Percentiles rank a stretch among this genome's conserved stretches.
These are phyloP conservation scores for Patiria pectinifera DNA, from an alignment of 53 echinoderm and acorn worm genomes.

Conservation along the genomic window DNA sequence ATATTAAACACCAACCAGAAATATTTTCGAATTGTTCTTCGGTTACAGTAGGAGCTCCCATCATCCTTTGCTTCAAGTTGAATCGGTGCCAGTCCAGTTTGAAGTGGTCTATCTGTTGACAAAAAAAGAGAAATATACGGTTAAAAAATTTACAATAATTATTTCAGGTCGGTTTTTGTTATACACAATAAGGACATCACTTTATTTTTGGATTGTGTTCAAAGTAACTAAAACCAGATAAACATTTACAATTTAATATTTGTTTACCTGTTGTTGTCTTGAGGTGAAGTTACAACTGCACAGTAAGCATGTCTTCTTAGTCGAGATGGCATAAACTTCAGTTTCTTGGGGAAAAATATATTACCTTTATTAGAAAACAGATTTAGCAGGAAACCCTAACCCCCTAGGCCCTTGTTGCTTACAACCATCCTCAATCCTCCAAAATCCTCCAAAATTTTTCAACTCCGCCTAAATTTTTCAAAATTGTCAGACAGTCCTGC, in stretches of 20 bases:
- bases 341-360: conserved; percentile 17
- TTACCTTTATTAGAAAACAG: too few relatives aligned
- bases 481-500: too few relatives aligned
- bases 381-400: not conserved
- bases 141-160: too few relatives aligned
- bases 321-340: conserved; percentile 71
- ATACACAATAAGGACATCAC: too few relatives aligned
- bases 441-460: too few relatives aligned
- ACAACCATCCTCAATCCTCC: too few relatives aligned
- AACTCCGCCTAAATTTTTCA: too few relatives aligned
- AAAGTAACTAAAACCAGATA: too few relatives aligned
- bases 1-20: conserved; percentile 62
- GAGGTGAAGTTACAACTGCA: conserved; percentile 75
- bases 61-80: conserved; percentile 85
- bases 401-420: too few relatives aligned
- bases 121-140: not conserved
- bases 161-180: too few relatives aligned
- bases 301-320: conserved; percentile 80
- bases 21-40: conserved; percentile 84
- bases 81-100: conserved; percentile 97
- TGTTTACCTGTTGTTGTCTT: conserved; percentile 86
- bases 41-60: conserved; percentile 62
- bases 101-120: conserved; percentile 81
- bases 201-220: too few relatives aligned
- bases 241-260: not conserved